phyloP scores from a whole-genome alignment of 2,113 vertebrate species.

The Dissostichus mawsoni region DNA sequence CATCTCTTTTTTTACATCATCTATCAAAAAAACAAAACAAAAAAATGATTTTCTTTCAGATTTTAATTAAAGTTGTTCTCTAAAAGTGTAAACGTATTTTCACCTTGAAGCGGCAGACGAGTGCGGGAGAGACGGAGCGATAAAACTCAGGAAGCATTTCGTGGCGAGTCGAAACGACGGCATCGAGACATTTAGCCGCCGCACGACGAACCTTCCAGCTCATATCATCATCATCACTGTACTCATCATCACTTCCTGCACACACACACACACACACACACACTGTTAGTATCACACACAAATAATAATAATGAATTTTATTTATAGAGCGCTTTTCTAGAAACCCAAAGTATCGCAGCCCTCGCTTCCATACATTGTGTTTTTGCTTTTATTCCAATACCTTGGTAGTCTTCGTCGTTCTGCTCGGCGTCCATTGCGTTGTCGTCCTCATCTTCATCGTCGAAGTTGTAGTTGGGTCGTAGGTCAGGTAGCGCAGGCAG shows the following conservation, averaged over 20 bases:
- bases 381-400: slow-evolving; percentile 67
- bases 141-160: slow-evolving; percentile 99
- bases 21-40: too few species aligned
- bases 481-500: slow-evolving; percentile 98
- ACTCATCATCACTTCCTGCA: slow-evolving; percentile 96
- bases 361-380: too few species aligned
- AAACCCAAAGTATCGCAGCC: too few species aligned
- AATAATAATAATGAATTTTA: too few species aligned
- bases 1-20: too few species aligned
- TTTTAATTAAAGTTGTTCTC: too few species aligned
- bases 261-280: not conserved
- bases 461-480: slow-evolving; percentile 99
- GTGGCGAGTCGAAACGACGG: slow-evolving; percentile 96
- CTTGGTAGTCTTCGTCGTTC: slow-evolving; percentile 98
- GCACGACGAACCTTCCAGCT: slow-evolving; percentile 99
- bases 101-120: slow-evolving; percentile 95
- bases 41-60: too few species aligned
- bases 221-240: slow-evolving; percentile 99
- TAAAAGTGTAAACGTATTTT: too few species aligned
- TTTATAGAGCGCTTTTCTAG: too few species aligned
- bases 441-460: slow-evolving; percentile 98
- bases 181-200: slow-evolving; percentile 96
- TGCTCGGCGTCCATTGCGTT: slow-evolving; percentile 98
- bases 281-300: not conserved
- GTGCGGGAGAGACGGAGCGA: slow-evolving; percentile 95